Percentiles rank a stretch among this genome's conserved stretches.
These are phyloP conservation scores for Cyanocitta stelleri DNA, from an alignment of 2,113 vertebrate species.

Conservation along the genomic window DNA sequence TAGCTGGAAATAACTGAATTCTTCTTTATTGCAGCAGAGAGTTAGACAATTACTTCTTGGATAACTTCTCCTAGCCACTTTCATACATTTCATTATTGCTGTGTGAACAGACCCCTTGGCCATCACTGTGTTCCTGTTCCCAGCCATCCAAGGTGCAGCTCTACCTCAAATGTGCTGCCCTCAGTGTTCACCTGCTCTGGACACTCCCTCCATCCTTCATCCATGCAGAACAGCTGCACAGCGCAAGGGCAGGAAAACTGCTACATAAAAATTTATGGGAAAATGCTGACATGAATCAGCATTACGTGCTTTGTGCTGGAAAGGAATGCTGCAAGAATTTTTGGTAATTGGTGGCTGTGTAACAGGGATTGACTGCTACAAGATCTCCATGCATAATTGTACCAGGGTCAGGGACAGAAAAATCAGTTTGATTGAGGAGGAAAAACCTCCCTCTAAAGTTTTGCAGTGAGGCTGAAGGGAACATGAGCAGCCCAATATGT, in stretches of 20 bases:
- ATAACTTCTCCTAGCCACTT: not conserved
- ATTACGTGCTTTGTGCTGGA: fast-evolving
- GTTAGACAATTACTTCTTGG: not conserved
- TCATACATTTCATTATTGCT: not conserved
- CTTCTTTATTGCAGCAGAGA: not conserved
- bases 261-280: not conserved
- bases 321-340: not conserved
- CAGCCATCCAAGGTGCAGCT: not conserved
- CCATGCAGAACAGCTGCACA: not conserved
- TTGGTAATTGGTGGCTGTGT: not conserved
- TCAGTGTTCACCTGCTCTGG: not conserved
- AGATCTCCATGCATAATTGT: not conserved
- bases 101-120: not conserved
- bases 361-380: not conserved
- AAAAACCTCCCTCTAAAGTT: not conserved
- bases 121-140: not conserved
- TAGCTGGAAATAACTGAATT: not conserved
- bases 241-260: not conserved
- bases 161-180: not conserved
- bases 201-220: not conserved
- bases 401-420: not conserved
- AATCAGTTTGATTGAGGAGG: not conserved
- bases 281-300: not conserved
- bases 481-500: not conserved
- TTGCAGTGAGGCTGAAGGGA: not conserved